These are phyloP conservation scores for Ichneumon xanthorius DNA, from an alignment of 2,888 invertebrate species.

Conservation along the genomic window DNA sequence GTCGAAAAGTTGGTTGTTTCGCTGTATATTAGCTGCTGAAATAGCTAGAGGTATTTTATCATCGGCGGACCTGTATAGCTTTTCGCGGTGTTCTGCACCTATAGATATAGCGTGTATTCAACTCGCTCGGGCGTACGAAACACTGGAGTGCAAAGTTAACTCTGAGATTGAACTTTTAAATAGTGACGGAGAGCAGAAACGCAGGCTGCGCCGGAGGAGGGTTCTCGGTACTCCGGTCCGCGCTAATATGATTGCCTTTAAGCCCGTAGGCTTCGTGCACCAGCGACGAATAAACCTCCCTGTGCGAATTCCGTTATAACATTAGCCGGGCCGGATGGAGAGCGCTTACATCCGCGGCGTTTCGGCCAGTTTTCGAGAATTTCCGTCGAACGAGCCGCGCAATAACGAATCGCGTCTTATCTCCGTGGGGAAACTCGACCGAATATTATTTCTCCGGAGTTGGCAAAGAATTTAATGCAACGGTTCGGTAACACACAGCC, in stretches of 20 bases:
- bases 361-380: not conserved
- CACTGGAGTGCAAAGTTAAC: constrained; percentile 75
- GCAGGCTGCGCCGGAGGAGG: not conserved
- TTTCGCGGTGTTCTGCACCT: constrained; percentile 6
- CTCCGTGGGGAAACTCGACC: not conserved
- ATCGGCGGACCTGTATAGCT: not conserved
- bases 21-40: not conserved
- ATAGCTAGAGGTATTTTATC: constrained; percentile 45
- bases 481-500: not conserved
- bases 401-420: not conserved
- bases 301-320: constrained; percentile 14
- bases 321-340: not conserved
- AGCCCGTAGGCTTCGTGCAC: not conserved
- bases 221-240: constrained; percentile 7
- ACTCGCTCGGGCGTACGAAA: constrained; percentile 52
- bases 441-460: not conserved
- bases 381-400: not conserved
- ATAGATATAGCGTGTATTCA: constrained; percentile 20
- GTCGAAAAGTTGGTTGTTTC: not conserved
- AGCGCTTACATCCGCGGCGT: not conserved
- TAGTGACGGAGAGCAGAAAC: constrained; percentile 63
- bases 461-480: not conserved
- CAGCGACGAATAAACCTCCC: constrained; percentile 17
- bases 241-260: constrained; percentile 60
- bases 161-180: constrained; percentile 74